A percentile compares a stretch with the other conserved stretches of the same genome.
Evolutionary conservation across 2,888 invertebrate genomes (phyloP).

Genomic region (Agrotis puta): DNA sequence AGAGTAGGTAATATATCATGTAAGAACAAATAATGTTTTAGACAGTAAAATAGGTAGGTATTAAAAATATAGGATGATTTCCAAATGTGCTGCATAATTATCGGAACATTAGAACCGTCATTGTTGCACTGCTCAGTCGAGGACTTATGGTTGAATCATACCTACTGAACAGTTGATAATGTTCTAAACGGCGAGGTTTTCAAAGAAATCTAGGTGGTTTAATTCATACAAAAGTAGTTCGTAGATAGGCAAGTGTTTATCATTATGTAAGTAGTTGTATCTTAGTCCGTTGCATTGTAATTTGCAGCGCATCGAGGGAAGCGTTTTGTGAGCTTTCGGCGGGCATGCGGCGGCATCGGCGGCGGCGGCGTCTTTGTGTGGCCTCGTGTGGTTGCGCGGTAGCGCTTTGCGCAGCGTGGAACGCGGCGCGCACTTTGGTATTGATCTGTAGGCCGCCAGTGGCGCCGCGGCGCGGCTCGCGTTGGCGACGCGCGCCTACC

Average conservation of each 20-base stretch:
- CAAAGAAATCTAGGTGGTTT: background rate
- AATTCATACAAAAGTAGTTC: background rate
- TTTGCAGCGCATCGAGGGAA: slow-evolving; percentile 30
- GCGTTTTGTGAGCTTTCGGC: slow-evolving; percentile 11
- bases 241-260: background rate
- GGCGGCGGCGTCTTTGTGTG: slow-evolving; percentile 25
- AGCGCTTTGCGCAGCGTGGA: slow-evolving; percentile 57
- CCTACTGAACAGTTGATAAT: background rate
- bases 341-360: slow-evolving; percentile 9
- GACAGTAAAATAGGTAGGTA: background rate
- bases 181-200: slow-evolving; percentile 2
- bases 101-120: background rate
- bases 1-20: background rate
- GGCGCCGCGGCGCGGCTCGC: slow-evolving; percentile 76
- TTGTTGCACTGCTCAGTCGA: background rate
- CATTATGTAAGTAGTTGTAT: slow-evolving; percentile 4
- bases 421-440: slow-evolving; percentile 59
- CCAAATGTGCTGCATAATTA: background rate
- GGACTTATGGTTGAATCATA: background rate
- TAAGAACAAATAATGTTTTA: background rate
- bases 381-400: slow-evolving; percentile 56
- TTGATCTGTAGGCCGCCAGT: slow-evolving; percentile 75
- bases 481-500: slow-evolving; percentile 62
- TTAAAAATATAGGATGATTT: background rate
- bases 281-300: slow-evolving; percentile 34